Conservation (phyloP, 2,888 invertebrate species). For the Caenorhabditis sp. region DNA sequence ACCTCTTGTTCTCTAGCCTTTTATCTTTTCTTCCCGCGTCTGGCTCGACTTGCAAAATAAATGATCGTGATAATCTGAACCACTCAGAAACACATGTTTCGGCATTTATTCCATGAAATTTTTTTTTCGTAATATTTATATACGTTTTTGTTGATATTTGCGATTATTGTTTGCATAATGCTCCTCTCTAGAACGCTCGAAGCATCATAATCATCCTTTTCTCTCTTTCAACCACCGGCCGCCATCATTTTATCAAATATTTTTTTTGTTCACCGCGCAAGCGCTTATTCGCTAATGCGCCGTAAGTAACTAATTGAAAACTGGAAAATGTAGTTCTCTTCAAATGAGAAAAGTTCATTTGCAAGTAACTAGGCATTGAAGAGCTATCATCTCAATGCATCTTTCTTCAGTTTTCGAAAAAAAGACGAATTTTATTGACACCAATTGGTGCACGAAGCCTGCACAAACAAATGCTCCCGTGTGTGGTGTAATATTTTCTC, state of each 20-base stretch:
- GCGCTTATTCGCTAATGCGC: no score
- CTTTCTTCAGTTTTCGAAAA: neutral
- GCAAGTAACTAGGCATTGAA: no score
- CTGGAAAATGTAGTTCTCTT: neutral
- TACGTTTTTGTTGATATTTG: neutral
- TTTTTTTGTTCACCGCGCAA: no score
- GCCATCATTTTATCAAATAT: no score
- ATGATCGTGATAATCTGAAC: no score
- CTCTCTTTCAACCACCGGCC: neutral
- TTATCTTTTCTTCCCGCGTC: no score
- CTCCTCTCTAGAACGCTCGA: neutral
- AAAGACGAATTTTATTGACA: neutral
- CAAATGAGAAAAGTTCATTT: no score
- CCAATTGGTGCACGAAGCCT: neutral
- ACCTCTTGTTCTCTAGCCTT: no score
- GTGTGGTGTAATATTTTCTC: neutral
- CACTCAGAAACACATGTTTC: no score
- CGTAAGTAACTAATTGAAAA: neutral
- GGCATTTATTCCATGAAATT: no score
- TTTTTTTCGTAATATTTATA: no score
- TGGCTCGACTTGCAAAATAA: no score
- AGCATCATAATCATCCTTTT: neutral
- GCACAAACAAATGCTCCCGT: neutral
- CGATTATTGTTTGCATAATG: constrained; percentile 1
- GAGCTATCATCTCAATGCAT: neutral